A percentile compares a stretch with the other conserved stretches of the same genome.
phyloP scores from a whole-genome alignment of 2,797 vertebrate species.

The Enteromius fasciolatus region DNA sequence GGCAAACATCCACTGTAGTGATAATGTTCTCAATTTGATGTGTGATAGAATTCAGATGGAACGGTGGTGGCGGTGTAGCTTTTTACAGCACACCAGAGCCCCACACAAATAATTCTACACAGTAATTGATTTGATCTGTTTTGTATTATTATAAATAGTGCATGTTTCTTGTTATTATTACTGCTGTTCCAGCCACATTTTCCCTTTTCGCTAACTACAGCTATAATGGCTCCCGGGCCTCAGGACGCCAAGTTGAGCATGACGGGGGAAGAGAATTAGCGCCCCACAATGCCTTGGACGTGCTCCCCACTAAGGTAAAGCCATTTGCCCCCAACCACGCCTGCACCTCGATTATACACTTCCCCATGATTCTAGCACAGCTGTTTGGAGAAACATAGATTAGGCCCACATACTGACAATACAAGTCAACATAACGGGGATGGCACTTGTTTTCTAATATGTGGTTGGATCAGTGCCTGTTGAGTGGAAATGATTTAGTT shows the following conservation, averaged over 20 bases:
- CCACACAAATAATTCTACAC: constrained; percentile 58
- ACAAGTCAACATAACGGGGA: constrained; percentile 10
- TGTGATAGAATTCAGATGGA: constrained; percentile 36
- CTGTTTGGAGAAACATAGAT: constrained; percentile 36
- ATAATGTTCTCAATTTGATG: constrained; percentile 31
- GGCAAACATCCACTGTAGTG: constrained; percentile 47
- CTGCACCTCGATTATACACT: constrained; percentile 78
- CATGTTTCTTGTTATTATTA: constrained; percentile 82
- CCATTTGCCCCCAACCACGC: constrained; percentile 65
- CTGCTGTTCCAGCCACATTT: constrained; percentile 84
- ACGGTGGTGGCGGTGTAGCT: constrained; percentile 41
- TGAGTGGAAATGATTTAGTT: constrained; percentile 11
- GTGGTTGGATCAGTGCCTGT: constrained; percentile 43
- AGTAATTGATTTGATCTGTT: constrained; percentile 65
- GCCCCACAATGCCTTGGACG: constrained; percentile 84
- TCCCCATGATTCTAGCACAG: constrained; percentile 53
- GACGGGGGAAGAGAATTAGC: constrained; percentile 84
- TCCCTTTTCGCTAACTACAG: constrained; percentile 88
- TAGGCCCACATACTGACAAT: constrained; percentile 25
- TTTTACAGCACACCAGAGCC: constrained; percentile 52
- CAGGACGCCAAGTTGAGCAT: constrained; percentile 84
- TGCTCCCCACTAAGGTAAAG: constrained; percentile 83
- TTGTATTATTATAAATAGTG: constrained; percentile 78
- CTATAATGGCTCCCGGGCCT: constrained; percentile 85
- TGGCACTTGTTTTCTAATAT: constrained; percentile 33